phyloP scores from a whole-genome alignment of 2,797 vertebrate genomes.

The Psittacula derbiana region DNA sequence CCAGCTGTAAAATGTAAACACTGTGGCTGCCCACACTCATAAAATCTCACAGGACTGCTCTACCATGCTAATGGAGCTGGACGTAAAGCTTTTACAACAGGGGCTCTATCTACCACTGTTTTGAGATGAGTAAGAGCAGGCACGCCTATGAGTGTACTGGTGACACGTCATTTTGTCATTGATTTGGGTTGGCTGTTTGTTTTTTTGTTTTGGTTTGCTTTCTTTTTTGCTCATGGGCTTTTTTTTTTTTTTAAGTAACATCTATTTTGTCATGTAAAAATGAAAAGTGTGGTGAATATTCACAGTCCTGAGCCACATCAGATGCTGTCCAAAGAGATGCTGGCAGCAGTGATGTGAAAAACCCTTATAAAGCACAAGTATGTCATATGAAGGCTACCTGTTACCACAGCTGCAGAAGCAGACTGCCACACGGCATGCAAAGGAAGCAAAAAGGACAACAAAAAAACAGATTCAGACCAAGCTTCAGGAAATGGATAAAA shows the following conservation, averaged over 20 bases:
- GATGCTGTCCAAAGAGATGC: not conserved
- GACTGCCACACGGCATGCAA: not conserved
- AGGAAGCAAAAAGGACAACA: not conserved
- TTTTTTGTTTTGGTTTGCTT: not conserved
- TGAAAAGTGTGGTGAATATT: not conserved
- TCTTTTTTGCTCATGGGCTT: accelerated
- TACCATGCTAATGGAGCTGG: not conserved
- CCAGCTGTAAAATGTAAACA: constrained; percentile 41
- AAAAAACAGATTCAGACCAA: not conserved
- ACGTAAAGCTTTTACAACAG: not conserved
- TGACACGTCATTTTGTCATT: accelerated
- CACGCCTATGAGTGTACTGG: accelerated
- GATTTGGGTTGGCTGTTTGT: accelerated
- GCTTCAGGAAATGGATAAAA: not conserved
- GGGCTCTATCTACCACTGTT: not conserved
- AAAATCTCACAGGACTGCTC: not conserved
- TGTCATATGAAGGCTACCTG: not conserved
- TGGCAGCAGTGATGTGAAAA: not conserved
- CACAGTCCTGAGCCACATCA: not conserved
- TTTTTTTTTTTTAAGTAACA: not conserved
- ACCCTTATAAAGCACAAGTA: not conserved
- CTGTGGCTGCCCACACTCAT: constrained; percentile 15
- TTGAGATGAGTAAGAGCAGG: not conserved
- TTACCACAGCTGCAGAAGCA: not conserved
- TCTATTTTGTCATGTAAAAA: not conserved